Conservation (phyloP, 2,888 invertebrate genomes). For the Ditula angustiorana region DNA sequence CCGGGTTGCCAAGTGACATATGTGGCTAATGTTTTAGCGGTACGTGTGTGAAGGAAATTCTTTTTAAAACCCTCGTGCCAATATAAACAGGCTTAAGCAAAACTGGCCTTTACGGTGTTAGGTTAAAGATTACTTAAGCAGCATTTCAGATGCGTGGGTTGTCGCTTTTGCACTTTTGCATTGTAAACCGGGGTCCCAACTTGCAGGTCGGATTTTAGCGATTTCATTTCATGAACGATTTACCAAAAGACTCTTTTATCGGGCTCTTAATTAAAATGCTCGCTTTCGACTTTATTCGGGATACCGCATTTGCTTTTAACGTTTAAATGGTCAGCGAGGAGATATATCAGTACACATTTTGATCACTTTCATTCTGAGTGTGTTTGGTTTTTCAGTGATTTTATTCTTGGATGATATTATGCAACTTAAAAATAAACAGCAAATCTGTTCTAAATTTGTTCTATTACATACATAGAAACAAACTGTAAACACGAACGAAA, state of each 20-base stretch:
- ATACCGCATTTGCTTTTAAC: constrained; percentile 1
- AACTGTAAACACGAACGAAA: too few species aligned
- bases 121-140: constrained; percentile 7
- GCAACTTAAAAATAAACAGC: too few species aligned
- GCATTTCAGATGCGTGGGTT: neutral
- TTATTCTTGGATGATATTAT: too few species aligned
- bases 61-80: neutral
- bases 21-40: constrained; percentile 37
- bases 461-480: too few species aligned
- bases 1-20: constrained; percentile 34
- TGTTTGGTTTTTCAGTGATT: neutral
- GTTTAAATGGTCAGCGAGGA: neutral
- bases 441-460: too few species aligned
- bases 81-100: neutral
- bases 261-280: constrained; percentile 16
- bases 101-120: neutral
- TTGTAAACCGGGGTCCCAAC: neutral
- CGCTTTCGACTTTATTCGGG: neutral
- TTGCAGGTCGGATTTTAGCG: neutral
- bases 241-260: constrained; percentile 10
- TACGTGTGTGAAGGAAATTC: constrained; percentile 17
- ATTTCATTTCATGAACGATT: constrained; percentile 15
- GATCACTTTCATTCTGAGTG: neutral
- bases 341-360: neutral
- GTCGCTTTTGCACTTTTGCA: constrained; percentile 3